Conservation (phyloP, 2,113 vertebrate genomes). For the Herpailurus yagouaroundi region DNA sequence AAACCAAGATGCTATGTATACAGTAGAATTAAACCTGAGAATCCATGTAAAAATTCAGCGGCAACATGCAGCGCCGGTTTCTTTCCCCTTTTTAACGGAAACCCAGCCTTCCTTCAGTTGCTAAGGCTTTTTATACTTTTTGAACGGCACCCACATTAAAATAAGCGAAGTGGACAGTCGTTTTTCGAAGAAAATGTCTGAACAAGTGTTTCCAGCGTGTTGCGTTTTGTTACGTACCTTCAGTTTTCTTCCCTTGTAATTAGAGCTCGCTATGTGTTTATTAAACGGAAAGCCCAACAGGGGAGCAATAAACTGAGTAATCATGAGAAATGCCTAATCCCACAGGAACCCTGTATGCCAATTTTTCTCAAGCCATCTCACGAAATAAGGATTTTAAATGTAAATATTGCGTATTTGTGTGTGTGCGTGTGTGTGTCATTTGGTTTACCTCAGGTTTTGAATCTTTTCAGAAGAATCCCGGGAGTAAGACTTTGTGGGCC, state of each 20-base stretch:
- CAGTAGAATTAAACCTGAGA: slow-evolving; percentile 76
- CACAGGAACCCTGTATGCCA: slow-evolving; percentile 54
- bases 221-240: slow-evolving; percentile 59
- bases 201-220: slow-evolving; percentile 36
- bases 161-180: slow-evolving; percentile 61
- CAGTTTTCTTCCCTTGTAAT: slow-evolving; percentile 62
- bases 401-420: slow-evolving; percentile 56
- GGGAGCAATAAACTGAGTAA: slow-evolving; percentile 52
- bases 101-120: slow-evolving; percentile 70
- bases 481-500: background rate
- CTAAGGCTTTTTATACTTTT: slow-evolving; percentile 80
- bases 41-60: background rate
- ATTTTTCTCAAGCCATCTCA: slow-evolving; percentile 70
- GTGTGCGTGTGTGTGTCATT: background rate
- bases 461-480: slow-evolving; percentile 59
- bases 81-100: slow-evolving; percentile 53
- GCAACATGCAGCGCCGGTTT: slow-evolving; percentile 39
- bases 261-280: slow-evolving; percentile 40
- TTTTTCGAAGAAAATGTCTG: slow-evolving; percentile 72
- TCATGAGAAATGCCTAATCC: slow-evolving; percentile 44
- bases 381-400: slow-evolving; percentile 67
- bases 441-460: slow-evolving; percentile 64
- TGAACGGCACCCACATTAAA: slow-evolving; percentile 76
- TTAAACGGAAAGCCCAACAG: slow-evolving; percentile 57
- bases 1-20: slow-evolving; percentile 77